Base-by-base conservation (phyloP, 2,113 vertebrate species). In the Hassar affinis region DNA sequence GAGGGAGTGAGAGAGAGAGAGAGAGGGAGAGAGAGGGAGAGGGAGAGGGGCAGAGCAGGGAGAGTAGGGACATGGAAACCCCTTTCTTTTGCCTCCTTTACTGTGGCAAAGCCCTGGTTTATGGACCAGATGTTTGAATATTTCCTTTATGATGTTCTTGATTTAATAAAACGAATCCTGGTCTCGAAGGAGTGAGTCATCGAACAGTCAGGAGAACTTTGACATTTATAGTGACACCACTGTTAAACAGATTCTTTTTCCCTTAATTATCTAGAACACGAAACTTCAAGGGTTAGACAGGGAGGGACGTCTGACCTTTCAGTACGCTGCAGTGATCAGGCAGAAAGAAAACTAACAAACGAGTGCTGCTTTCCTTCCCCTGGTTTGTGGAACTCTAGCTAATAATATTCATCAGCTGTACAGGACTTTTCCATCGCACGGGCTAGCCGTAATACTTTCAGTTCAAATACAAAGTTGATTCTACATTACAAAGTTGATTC, bases 101-200 rank as follows among this genome's bases (percentile, higher is more conserved):
- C 86, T 89, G 87, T 88, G 86, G 89, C 89, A 85, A 87, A 86
- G 84, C 62, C 59, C 47, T 84, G 69, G 85, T 89, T 90, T 88
- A 80, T 86, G 85, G 83, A 85, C 89, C 88, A 90, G 89, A 90
- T 90, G 89, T 90, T 83, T 75, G 76, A 85, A 88, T 89, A 88
- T 89, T 90, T 89, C 85, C 84, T 87, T 79, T 89, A 85, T 90
- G 88, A 88, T 89, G 89, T 86, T 88, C 85, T 86, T 85, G 85
- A 88, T 90, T 89, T 88, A 88, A 89, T 88, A 86, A 84, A 87
- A 86, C 61, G 78, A 85, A 85, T 85, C 79, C 85, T 83, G 68
- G 35, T 42, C 84, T 59, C 35, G 84, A 83, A 77, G 57, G 78
- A 79, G 80, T 85, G 85, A 88, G 71, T 85, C 75, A 86, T 78